Base-by-base conservation (phyloP, 2,113 vertebrate genomes). In the Myxocyprinus asiaticus region DNA sequence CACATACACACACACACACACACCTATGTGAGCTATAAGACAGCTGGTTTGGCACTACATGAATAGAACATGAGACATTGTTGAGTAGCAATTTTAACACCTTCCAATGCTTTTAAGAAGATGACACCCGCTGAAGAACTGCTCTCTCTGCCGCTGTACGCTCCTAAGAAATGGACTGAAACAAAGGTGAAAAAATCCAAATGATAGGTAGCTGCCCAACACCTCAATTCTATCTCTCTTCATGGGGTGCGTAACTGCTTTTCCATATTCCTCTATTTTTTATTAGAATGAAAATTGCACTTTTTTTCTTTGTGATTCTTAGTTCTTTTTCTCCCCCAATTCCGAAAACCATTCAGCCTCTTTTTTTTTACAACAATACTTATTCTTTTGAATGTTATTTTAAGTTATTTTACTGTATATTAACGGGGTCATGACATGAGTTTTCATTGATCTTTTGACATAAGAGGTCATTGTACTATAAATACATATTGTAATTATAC, bases 71-170 rank as follows among this genome's bases (percentile, higher is more conserved):
- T 55, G 61, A 65, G 62, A 44, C 62, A 76, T 65, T 43, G 8
- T 76, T 43, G 50, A 76, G 73, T 65, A 76, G 73, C 61, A 76
- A 65, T 76, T 65, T 76, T 76, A 44, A 76, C 73, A 76, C 73
- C 62, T 76, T 76, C 9, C 12, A 51, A 76, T 42, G 62, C 73
- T 76, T 76, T 76, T 55, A 65, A 65, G 73, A 76, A 55, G 73
- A 76, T 76, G 12, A n/a, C 73, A 76, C 73, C 73, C 53, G 61
- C 73, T 65, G 22, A 76, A 53, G 48, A 76, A 65, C 22, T 1
- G 22, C 22, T 50, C 8, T 76, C 15, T 22, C 73, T 33, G 61
- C 55, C 15, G 22, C n/a, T 5, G 55, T 48, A 33, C 12, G 22
- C 50, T 64, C 47, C 55, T 53, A 15, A 64, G 33, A 33, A 42